These are phyloP conservation scores for Philereme vetulata DNA, from an alignment of 2,888 invertebrate species.

Conservation along the genomic window DNA sequence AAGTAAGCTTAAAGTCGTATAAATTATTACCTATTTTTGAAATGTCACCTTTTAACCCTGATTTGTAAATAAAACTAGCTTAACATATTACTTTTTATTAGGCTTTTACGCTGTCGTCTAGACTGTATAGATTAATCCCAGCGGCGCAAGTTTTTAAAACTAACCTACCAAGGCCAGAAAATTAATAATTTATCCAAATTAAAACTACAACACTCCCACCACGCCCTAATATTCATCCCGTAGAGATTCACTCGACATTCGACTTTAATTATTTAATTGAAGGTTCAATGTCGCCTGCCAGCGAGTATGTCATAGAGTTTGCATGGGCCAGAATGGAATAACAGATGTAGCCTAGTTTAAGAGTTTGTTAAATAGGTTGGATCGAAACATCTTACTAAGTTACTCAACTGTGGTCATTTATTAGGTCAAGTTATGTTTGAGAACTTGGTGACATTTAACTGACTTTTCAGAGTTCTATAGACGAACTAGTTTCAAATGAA, in stretches of 20 bases:
- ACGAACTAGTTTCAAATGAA: too few species aligned
- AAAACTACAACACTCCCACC: constrained; percentile 16
- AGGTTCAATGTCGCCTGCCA: constrained; percentile 22
- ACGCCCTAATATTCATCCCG: constrained; percentile 14
- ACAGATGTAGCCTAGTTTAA: constrained; percentile 26
- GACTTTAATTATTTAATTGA: constrained; percentile 25
- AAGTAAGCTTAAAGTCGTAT: too few species aligned
- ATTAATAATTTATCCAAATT: constrained; percentile 20
- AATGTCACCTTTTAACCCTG: too few species aligned
- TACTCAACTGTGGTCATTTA: too few species aligned
- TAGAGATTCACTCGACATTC: constrained; percentile 19
- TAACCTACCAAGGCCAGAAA: constrained; percentile 10
- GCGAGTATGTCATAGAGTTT: constrained; percentile 12
- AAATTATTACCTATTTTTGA: too few species aligned
- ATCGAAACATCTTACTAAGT: constrained; percentile 2
- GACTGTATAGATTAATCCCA: background rate
- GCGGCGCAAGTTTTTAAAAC: background rate
- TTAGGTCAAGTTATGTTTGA: too few species aligned
- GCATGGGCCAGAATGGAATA: constrained; percentile 27
- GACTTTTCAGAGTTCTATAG: too few species aligned
- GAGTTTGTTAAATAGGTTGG: constrained; percentile 12
- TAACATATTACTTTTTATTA: too few species aligned
- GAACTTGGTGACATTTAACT: too few species aligned
- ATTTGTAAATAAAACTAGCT: too few species aligned
- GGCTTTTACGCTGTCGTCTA: background rate